Conservation (phyloP, 2,888 invertebrate species). For the Andricus curvator region DNA sequence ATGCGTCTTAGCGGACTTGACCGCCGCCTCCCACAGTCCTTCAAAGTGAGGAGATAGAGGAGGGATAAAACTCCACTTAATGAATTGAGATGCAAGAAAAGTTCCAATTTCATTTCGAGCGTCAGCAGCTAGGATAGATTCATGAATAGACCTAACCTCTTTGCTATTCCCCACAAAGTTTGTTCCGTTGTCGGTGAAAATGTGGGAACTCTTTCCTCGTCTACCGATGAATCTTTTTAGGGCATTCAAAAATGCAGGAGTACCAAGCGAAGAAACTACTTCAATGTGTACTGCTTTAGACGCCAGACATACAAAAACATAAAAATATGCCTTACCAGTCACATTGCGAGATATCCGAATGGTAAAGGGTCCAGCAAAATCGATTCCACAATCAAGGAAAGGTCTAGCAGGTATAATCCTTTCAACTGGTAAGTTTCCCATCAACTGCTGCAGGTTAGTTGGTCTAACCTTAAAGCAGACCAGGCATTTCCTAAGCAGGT, state of each 20-base stretch:
- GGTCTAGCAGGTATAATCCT: too few species aligned
- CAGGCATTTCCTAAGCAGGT: neutral
- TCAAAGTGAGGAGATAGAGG: neutral
- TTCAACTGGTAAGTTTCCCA: too few species aligned
- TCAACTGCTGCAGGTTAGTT: too few species aligned
- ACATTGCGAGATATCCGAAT: too few species aligned
- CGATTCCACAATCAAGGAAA: too few species aligned
- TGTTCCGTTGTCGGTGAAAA: neutral
- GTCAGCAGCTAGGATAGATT: neutral
- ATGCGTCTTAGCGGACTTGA: conserved; percentile 33
- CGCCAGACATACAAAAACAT: neutral
- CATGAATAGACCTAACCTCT: neutral
- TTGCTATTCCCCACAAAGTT: neutral
- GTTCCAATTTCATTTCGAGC: neutral
- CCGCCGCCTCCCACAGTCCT: conserved; percentile 35
- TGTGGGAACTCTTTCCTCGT: neutral
- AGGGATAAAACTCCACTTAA: conserved; percentile 7
- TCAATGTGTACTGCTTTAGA: neutral
- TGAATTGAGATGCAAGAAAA: neutral
- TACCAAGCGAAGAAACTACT: neutral
- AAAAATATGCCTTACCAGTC: neutral
- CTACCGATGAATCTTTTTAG: neutral
- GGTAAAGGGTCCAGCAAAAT: too few species aligned
- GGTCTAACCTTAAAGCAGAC: neutral
- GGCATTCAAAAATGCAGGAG: neutral